A percentile compares a stretch with the other conserved stretches of the same genome.
These are phyloP conservation scores for Phaedon cochleariae DNA, from an alignment of 2,888 invertebrate genomes.

Conservation along the genomic window DNA sequence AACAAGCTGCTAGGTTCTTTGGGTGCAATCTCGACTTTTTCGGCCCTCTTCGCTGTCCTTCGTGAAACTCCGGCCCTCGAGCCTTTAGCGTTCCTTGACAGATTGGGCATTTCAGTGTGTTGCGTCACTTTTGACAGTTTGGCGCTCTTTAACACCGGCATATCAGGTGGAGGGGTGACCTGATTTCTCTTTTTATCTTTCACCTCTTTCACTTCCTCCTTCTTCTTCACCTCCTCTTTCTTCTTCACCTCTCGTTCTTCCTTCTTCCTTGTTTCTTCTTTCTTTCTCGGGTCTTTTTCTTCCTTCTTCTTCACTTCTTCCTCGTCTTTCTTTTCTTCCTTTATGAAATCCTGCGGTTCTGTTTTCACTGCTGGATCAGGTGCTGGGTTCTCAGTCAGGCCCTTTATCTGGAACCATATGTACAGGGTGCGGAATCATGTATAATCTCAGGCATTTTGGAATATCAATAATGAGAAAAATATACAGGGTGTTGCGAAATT, in stretches of 20 bases:
- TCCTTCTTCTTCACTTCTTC: slow-evolving; percentile 29
- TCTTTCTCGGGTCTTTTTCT: slow-evolving; percentile 31
- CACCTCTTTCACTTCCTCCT: slow-evolving; percentile 24
- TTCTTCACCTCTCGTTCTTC: slow-evolving; percentile 34
- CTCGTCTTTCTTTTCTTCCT: slow-evolving; percentile 35
- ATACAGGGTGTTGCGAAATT: too few species aligned
- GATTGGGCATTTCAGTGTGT: slow-evolving; percentile 22
- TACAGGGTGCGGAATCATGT: background rate
- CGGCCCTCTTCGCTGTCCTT: slow-evolving; percentile 23
- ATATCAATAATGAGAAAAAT: too few species aligned
- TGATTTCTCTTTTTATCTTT: slow-evolving; percentile 22
- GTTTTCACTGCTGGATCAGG: slow-evolving; percentile 28
- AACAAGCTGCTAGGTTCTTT: slow-evolving; percentile 39
- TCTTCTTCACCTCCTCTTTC: slow-evolving; percentile 33
- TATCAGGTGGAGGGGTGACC: slow-evolving; percentile 13
- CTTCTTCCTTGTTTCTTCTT: slow-evolving; percentile 26
- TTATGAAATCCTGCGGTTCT: slow-evolving; percentile 24
- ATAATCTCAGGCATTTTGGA: too few species aligned
- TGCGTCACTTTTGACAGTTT: slow-evolving; percentile 21
- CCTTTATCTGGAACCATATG: slow-evolving; percentile 53
- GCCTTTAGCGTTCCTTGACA: slow-evolving; percentile 20
- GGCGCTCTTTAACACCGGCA: slow-evolving; percentile 22
- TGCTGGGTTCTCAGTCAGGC: slow-evolving; percentile 51
- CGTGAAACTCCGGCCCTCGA: slow-evolving; percentile 10
- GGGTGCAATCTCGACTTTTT: slow-evolving; percentile 22